Percentiles rank a stretch among this genome's conserved stretches.
phyloP scores from a whole-genome alignment of 1,140 invertebrate genomes.

The Bombus difficillimus region DNA sequence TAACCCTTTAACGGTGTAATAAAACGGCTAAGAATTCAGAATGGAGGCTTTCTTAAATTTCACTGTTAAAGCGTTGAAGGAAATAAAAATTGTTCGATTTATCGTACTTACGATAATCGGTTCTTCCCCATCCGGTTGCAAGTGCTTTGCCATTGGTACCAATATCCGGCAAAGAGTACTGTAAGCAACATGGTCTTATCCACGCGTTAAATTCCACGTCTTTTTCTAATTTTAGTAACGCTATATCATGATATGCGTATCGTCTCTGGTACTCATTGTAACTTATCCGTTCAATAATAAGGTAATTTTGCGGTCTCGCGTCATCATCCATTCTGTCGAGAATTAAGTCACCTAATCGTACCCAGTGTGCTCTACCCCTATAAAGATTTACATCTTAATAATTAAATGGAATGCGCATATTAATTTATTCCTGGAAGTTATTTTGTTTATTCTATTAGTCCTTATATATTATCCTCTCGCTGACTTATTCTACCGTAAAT shows the following conservation, averaged over 20 bases:
- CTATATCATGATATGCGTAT: constrained; percentile 84
- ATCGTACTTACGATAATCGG: constrained; percentile 71
- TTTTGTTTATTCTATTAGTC: too few species aligned
- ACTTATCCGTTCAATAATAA: constrained; percentile 76
- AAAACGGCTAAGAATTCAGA: too few species aligned
- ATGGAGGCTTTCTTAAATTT: too few species aligned
- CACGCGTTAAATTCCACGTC: constrained; percentile 80
- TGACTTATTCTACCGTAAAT: too few species aligned
- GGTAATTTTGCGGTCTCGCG: constrained; percentile 77
- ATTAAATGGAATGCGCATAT: neutral
- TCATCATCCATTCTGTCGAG: constrained; percentile 78
- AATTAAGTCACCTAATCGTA: constrained; percentile 83
- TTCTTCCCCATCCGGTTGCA: constrained; percentile 84
- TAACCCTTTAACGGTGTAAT: neutral
- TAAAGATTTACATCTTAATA: neutral
- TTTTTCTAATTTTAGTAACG: constrained; percentile 80
- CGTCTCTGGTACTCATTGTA: constrained; percentile 82
- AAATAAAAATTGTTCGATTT: neutral
- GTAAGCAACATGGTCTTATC: constrained; percentile 83
- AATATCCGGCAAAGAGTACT: constrained; percentile 51
- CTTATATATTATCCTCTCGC: too few species aligned
- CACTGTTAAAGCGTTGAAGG: neutral
- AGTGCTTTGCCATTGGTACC: constrained; percentile 59
- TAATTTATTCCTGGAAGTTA: too few species aligned
- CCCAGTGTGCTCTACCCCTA: constrained; percentile 68